phyloP scores from a whole-genome alignment of 2,113 vertebrate species.

The Carassius carassius region DNA sequence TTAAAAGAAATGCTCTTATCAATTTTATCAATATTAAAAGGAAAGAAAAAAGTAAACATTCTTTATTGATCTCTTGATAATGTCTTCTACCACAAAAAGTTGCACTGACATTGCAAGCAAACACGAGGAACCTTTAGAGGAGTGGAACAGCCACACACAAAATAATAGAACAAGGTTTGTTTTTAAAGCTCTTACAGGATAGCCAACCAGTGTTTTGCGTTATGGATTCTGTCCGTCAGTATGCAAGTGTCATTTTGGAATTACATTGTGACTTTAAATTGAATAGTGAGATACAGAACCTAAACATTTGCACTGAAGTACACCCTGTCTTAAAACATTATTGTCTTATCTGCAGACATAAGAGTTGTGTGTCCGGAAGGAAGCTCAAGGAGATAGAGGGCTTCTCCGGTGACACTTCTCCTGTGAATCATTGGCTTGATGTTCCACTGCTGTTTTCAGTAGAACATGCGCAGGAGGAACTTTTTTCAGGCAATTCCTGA shows the following conservation, averaged over 20 bases:
- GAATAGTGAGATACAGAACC: not conserved
- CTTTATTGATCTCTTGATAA: not conserved
- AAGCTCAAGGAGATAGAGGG: conserved; percentile 43
- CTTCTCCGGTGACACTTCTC: conserved; percentile 39
- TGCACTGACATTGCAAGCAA: not conserved
- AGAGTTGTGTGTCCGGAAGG: conserved; percentile 33
- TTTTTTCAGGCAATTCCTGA: conserved; percentile 3
- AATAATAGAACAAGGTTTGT: not conserved
- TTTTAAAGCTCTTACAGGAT: conserved; percentile 2
- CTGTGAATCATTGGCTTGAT: conserved; percentile 57
- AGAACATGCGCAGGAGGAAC: conserved; percentile 47
- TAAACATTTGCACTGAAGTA: not conserved
- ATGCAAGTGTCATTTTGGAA: not conserved
- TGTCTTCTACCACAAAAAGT: not conserved
- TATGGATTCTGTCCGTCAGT: not conserved
- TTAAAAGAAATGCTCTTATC: not conserved
- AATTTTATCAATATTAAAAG: not conserved
- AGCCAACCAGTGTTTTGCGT: not conserved
- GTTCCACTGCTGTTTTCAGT: conserved; percentile 47
- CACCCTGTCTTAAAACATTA: not conserved
- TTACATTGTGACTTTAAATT: not conserved
- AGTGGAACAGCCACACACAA: not conserved
- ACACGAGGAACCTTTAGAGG: not conserved
- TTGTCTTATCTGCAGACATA: conserved; percentile 22
- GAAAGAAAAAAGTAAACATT: not conserved